A percentile compares a stretch with the other conserved stretches of the same genome.
phyloP scores from a whole-genome alignment of 2,888 invertebrate species.

The Drosophila mimetica region DNA sequence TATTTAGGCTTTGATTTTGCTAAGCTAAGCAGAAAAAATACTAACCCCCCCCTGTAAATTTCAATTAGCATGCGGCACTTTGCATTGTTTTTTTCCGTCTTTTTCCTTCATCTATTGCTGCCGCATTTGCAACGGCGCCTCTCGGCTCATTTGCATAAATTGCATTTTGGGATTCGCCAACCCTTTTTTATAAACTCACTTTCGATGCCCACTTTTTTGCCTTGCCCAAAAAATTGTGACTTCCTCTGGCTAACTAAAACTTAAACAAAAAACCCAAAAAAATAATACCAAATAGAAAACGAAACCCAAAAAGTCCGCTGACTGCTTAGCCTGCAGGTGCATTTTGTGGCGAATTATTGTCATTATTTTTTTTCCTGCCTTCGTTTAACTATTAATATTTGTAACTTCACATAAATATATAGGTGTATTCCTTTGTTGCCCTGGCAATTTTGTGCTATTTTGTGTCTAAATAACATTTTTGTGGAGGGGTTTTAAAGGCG shows the following conservation, averaged over 20 bases:
- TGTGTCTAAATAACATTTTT: conserved; percentile 44
- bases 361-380: conserved; percentile 62
- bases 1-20: conserved; percentile 74
- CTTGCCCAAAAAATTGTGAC: conserved; percentile 43
- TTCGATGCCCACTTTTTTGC: conserved; percentile 25
- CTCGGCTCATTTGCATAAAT: conserved; percentile 76
- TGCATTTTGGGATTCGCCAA: conserved; percentile 70
- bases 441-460: conserved; percentile 58
- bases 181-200: conserved; percentile 62
- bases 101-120: conserved; percentile 20
- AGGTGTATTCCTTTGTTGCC: conserved; percentile 26
- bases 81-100: conserved; percentile 47
- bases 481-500: conserved; percentile 16
- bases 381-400: conserved; percentile 49
- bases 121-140: conserved; percentile 75
- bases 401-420: conserved; percentile 44
- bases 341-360: conserved; percentile 78
- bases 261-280: conserved; percentile 12
- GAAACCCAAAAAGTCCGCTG: conserved; percentile 40
- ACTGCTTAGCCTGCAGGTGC: conserved; percentile 75
- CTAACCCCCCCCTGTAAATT: conserved; percentile 50
- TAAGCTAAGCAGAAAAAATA: conserved; percentile 2
- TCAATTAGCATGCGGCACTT: conserved; percentile 79
- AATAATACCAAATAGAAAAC: conserved; percentile 26
- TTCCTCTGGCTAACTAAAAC: conserved; percentile 35